Evolutionary conservation across 2,797 vertebrate genomes (phyloP).

Genomic region (Anniella stebbinsi): DNA sequence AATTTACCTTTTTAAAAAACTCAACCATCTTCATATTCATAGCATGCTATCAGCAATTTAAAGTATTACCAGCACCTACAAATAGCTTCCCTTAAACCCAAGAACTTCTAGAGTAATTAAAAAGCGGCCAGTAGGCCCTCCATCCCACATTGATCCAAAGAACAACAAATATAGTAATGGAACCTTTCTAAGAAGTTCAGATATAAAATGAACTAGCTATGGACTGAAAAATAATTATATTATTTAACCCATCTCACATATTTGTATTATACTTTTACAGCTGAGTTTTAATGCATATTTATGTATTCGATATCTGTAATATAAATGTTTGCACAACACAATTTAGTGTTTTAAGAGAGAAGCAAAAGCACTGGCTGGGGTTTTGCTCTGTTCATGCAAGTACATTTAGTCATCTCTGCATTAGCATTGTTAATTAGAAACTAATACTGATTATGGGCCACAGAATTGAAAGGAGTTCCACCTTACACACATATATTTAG

Average conservation of each 20-base stretch:
- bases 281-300: not conserved
- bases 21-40: not conserved
- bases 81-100: not conserved
- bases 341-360: not conserved
- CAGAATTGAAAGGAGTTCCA: not conserved
- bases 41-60: not conserved
- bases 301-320: not conserved
- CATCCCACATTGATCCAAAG: not conserved
- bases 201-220: not conserved
- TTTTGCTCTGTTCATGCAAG: not conserved
- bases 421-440: not conserved
- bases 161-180: not conserved
- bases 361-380: not conserved
- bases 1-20: constrained; percentile 79
- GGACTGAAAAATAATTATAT: not conserved
- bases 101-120: not conserved
- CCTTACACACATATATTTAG: not conserved
- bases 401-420: not conserved
- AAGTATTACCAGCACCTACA: not conserved
- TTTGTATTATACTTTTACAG: not conserved
- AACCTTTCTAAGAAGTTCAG: not conserved
- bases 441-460: not conserved
- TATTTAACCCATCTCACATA: not conserved
- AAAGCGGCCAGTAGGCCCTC: not conserved
- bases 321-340: not conserved